phyloP scores from a whole-genome alignment of 2,888 invertebrate species.

The Dioctria rufipes region DNA sequence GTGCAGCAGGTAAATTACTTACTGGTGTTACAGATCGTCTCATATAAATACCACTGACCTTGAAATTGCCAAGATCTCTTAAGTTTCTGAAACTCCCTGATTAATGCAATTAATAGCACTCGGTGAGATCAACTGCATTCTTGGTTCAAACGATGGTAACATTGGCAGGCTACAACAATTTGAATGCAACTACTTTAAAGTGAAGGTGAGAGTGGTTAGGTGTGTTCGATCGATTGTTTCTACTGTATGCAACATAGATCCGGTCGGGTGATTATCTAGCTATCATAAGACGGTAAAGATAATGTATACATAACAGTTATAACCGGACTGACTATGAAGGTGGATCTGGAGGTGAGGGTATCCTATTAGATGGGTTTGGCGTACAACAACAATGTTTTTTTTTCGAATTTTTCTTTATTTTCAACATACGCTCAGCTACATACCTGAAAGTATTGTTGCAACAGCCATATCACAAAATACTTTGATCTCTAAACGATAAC shows the following conservation, averaged over 20 bases:
- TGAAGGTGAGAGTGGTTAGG: slow-evolving; percentile 1
- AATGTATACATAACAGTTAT: background rate
- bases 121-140: background rate
- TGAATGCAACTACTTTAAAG: background rate
- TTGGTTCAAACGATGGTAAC: background rate
- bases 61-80: background rate
- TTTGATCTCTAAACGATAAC: slow-evolving; percentile 42
- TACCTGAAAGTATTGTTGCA: slow-evolving; percentile 50
- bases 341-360: slow-evolving; percentile 26
- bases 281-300: background rate
- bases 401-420: slow-evolving; percentile 35
- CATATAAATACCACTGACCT: background rate
- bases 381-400: slow-evolving; percentile 1
- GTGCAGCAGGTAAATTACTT: background rate
- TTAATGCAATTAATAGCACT: background rate
- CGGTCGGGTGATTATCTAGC: background rate
- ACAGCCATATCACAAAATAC: slow-evolving; percentile 52
- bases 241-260: slow-evolving; percentile 20
- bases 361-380: background rate
- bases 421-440: slow-evolving; percentile 50
- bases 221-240: background rate
- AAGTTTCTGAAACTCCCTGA: background rate
- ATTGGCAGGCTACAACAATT: background rate
- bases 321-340: slow-evolving; percentile 13
- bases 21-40: background rate